Conservation (phyloP, 2,888 invertebrate genomes). For the Vanessa cardui region DNA sequence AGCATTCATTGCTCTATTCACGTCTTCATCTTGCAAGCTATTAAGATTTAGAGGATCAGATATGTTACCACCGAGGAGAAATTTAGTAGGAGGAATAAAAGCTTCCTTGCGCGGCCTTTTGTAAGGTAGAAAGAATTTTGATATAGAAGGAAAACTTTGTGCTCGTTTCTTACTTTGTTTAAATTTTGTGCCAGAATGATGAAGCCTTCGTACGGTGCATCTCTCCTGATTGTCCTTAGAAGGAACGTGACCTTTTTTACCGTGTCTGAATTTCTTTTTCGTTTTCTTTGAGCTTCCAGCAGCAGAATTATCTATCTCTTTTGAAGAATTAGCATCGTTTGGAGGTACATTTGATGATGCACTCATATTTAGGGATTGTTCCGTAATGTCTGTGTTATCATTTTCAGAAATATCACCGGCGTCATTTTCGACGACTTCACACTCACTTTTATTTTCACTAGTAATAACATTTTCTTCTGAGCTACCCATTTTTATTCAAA, state of each 20-base stretch:
- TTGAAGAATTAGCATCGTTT: conserved; percentile 60
- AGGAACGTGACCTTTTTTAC: conserved; percentile 69
- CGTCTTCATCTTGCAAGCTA: conserved; percentile 92
- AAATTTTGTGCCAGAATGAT: conserved; percentile 72
- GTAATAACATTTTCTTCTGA: conserved; percentile 63
- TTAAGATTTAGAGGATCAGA: conserved; percentile 97
- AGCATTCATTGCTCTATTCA: conserved; percentile 91
- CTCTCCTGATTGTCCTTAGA: conserved; percentile 71
- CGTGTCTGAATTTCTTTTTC: conserved; percentile 75
- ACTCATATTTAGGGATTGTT: conserved; percentile 55
- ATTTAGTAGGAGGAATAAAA: conserved; percentile 95
- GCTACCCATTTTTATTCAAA: conserved; percentile 67
- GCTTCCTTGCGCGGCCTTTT: conserved; percentile 89
- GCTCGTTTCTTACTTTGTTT: conserved; percentile 85
- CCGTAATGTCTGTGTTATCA: conserved; percentile 58
- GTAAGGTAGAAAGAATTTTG: conserved; percentile 89
- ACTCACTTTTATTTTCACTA: conserved; percentile 55
- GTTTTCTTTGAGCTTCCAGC: conserved; percentile 63
- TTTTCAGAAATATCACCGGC: conserved; percentile 63
- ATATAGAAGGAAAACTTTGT: conserved; percentile 86
- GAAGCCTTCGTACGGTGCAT: conserved; percentile 66
- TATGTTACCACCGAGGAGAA: conserved; percentile 96
- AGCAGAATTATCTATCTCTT: conserved; percentile 60
- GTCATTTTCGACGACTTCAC: conserved; percentile 57
- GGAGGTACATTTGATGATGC: conserved; percentile 49